Conservation (phyloP, 1,140 invertebrate species). For the Pantala flavescens region DNA sequence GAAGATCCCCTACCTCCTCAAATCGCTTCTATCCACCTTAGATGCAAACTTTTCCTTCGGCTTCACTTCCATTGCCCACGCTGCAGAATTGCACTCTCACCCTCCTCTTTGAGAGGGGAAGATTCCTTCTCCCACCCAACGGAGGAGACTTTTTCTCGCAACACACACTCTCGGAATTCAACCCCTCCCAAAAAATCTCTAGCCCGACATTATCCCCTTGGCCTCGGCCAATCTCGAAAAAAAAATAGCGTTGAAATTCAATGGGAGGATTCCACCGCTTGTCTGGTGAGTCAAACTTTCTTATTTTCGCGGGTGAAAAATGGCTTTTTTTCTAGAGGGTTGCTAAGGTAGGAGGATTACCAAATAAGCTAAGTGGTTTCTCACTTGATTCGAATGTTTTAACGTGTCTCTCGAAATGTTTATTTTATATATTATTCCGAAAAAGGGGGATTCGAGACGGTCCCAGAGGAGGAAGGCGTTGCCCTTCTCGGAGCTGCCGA, state of each 20-base stretch:
- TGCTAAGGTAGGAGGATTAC: not conserved
- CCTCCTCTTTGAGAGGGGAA: too few relatives aligned
- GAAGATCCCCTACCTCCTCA: too few relatives aligned
- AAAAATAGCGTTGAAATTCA: conserved; percentile 3
- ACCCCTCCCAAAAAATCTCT: not conserved
- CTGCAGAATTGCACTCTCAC: too few relatives aligned
- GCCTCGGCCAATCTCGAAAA: not conserved
- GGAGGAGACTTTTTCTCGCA: not conserved
- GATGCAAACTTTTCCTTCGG: too few relatives aligned
- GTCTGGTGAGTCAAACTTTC: conserved; percentile 8
- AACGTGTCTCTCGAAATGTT: not conserved
- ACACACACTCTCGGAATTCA: not conserved
- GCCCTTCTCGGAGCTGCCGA: too few relatives aligned
- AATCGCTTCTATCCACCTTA: too few relatives aligned
- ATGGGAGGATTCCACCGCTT: not conserved
- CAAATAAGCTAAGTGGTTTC: conserved; percentile 6
- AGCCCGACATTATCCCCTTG: not conserved
- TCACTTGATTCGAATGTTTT: not conserved
- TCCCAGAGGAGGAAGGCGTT: too few relatives aligned
- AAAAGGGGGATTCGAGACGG: not conserved
- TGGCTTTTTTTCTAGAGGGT: not conserved
- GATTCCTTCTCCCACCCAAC: too few relatives aligned
- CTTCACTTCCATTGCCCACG: too few relatives aligned
- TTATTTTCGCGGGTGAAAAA: not conserved
- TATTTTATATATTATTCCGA: not conserved